Base-by-base conservation (phyloP, 2,888 invertebrate species). In the Thecocarcelia acutangulata region DNA sequence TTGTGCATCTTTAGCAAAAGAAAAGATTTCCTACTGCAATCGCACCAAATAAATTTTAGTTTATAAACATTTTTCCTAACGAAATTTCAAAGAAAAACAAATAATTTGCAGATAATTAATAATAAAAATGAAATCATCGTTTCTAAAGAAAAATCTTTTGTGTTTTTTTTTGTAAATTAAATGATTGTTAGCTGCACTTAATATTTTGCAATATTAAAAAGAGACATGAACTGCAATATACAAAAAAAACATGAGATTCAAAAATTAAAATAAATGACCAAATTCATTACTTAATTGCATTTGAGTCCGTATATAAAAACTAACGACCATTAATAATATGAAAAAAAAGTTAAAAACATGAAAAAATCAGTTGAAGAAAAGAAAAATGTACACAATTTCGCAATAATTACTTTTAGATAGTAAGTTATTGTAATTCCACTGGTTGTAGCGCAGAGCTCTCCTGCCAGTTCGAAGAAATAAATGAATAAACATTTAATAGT, bases 361-460 rank as follows among this genome's bases (percentile, higher is more conserved):
- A 52, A 3, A 56, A 56, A 19, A 19, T 1, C 3, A 40, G 37
- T 37, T 33, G 12, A 58, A 46, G 46, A 19, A 6, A 28, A 69
- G 19, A 63, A 33, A 54, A 69, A 52, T 44, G 19, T 15, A 69
- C n/a, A 50, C 40, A 72, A 61, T 56, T 76, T 66, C 48, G 48
- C 61, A 76, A 61, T 80, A 80, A 77, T 77, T 69, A 64, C 81
- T 73, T 81, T 69, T 44, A 69, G 50, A 77, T 73, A 68, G 61
- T 44, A 56, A 81, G 28, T 46, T 61, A 42, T 75, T 75, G n/a
- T 8, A 48, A 58, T 42, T 58, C 37, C 33, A 19, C n/a, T 68
- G n/a, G 15, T 68, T 37, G 37, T 54, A 52, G 63, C n/a, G 54
- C 12, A 28, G 9, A 44, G 56, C 40, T 17, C 40, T 13, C 19